phyloP scores from a whole-genome alignment of 2,888 invertebrate genomes.

The Pyralis farinalis region DNA sequence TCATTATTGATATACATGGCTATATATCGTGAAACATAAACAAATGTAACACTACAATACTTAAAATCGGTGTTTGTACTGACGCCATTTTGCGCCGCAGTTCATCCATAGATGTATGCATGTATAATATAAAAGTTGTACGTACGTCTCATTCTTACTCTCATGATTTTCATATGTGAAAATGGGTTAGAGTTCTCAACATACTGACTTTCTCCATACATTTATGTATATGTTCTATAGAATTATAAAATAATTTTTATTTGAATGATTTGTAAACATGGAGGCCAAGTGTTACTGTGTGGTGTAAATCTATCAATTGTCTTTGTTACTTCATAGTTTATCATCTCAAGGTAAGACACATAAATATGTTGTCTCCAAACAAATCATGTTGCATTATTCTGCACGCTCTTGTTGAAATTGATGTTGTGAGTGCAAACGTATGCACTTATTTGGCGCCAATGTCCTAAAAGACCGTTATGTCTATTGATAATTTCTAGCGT shows the following conservation, averaged over 20 bases:
- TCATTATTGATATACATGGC: no score
- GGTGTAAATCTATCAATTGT: slow-evolving; percentile 42
- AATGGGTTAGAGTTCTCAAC: slow-evolving; percentile 52
- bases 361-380: background rate
- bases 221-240: slow-evolving; percentile 38
- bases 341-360: background rate
- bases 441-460: slow-evolving; percentile 80
- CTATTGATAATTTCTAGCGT: slow-evolving; percentile 24
- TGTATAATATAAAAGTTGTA: slow-evolving; percentile 34
- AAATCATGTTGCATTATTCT: background rate
- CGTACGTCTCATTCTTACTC: slow-evolving; percentile 49
- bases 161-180: slow-evolving; percentile 28
- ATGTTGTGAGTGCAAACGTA: slow-evolving; percentile 66
- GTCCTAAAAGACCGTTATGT: slow-evolving; percentile 70
- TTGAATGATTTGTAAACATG: slow-evolving; percentile 78
- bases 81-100: slow-evolving; percentile 73
- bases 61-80: slow-evolving; percentile 17
- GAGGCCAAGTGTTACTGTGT: slow-evolving; percentile 64
- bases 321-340: slow-evolving; percentile 23
- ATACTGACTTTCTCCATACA: slow-evolving; percentile 63
- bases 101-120: slow-evolving; percentile 25
- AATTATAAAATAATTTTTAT: slow-evolving; percentile 47
- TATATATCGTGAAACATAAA: no score
- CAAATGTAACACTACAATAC: no score
- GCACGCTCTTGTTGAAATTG: background rate